Conservation (phyloP, 2,888 invertebrate species). For the Cremastobaeus sp. region DNA sequence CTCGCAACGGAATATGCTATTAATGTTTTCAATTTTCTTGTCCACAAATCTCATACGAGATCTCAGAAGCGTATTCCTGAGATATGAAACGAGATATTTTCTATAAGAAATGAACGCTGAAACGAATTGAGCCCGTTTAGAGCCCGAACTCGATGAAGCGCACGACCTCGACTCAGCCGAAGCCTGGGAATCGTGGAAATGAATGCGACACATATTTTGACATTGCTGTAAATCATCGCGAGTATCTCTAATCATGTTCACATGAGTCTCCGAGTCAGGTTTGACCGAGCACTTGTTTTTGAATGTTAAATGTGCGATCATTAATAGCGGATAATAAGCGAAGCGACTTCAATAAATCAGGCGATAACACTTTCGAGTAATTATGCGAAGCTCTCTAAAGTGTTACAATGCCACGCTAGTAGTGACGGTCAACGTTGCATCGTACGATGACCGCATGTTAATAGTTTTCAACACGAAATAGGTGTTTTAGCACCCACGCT, state of each 20-base stretch:
- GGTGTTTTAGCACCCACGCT: slow-evolving; percentile 50
- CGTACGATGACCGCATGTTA: slow-evolving; percentile 46
- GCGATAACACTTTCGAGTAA: slow-evolving; percentile 34
- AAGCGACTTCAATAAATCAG: slow-evolving; percentile 39
- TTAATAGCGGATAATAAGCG: slow-evolving; percentile 4
- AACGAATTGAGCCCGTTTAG: too few species aligned
- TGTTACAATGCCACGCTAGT: slow-evolving; percentile 54
- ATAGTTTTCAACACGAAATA: slow-evolving; percentile 11
- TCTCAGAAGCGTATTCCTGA: too few species aligned
- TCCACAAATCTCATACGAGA: too few species aligned
- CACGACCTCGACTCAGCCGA: too few species aligned
- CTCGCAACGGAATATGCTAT: too few species aligned
- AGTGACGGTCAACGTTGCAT: slow-evolving; percentile 57
- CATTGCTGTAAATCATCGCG: slow-evolving; percentile 8
- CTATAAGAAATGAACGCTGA: too few species aligned
- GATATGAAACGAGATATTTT: too few species aligned
- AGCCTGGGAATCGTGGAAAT: too few species aligned
- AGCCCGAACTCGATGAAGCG: too few species aligned
- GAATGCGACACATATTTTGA: neutral
- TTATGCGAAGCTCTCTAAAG: slow-evolving; percentile 38
- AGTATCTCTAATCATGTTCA: neutral
- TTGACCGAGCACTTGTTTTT: neutral
- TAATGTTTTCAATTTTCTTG: too few species aligned
- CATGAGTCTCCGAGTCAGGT: slow-evolving; percentile 1
- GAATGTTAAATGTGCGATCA: slow-evolving; percentile 13